Evolutionary conservation across 2,797 vertebrate species (phyloP).

Genomic region (Tapirus indicus): DNA sequence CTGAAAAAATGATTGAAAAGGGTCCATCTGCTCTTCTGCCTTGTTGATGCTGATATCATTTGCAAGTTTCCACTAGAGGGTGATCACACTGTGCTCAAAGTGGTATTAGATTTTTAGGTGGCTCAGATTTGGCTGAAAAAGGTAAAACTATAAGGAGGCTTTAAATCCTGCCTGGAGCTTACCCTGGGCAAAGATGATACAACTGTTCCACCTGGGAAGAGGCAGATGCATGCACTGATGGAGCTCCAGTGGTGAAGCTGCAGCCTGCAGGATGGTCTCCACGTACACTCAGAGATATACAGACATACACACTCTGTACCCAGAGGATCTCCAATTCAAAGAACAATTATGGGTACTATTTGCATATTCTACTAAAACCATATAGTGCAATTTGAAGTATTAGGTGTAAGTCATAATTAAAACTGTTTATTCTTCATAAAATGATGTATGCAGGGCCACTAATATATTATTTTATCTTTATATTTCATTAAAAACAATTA

Average conservation of each 20-base stretch:
- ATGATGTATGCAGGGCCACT: neutral
- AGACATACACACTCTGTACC: neutral
- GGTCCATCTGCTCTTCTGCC: neutral
- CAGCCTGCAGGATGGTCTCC: neutral
- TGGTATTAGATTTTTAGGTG: conserved; percentile 39
- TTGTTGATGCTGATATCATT: neutral
- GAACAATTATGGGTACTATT: neutral
- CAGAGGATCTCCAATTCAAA: neutral
- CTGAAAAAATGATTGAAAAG: neutral
- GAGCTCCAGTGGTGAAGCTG: neutral
- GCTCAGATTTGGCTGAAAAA: conserved; percentile 25
- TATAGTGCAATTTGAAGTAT: neutral
- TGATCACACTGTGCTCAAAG: neutral
- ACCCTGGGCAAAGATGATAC: neutral
- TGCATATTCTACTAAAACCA: neutral
- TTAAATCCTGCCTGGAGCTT: neutral
- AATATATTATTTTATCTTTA: neutral
- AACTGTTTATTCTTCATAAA: conserved; percentile 17
- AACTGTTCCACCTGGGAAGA: neutral
- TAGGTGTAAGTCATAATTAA: conserved; percentile 2
- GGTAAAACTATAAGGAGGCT: neutral
- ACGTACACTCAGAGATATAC: too few species aligned
- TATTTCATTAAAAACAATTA: conserved; percentile 31
- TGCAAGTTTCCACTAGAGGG: conserved; percentile 59
- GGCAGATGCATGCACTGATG: accelerated